These are phyloP conservation scores for Subacronicta megacephala DNA, from an alignment of 2,888 invertebrate species.

Conservation along the genomic window DNA sequence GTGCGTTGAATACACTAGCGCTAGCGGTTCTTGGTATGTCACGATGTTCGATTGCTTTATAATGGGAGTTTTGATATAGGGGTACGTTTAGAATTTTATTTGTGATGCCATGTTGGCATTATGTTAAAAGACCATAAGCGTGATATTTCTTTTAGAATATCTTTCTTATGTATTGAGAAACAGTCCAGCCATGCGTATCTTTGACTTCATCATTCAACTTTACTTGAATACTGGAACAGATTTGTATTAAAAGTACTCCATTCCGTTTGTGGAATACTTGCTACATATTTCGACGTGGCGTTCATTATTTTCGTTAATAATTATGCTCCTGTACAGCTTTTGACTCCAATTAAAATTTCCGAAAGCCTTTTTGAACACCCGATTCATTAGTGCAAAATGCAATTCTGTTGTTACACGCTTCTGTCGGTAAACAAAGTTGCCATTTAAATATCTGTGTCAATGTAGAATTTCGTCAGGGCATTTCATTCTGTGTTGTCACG, in stretches of 20 bases:
- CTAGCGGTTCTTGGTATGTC: slow-evolving; percentile 42
- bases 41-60: slow-evolving; percentile 28
- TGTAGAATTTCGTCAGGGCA: slow-evolving; percentile 44
- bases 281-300: neutral
- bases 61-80: neutral
- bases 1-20: slow-evolving; percentile 66
- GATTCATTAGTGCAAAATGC: slow-evolving; percentile 52
- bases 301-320: slow-evolving; percentile 23
- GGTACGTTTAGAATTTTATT: too few relatives aligned
- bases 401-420: slow-evolving; percentile 35
- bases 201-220: neutral
- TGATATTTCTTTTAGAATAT: too few relatives aligned
- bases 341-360: slow-evolving; percentile 46
- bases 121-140: too few relatives aligned
- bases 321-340: slow-evolving; percentile 26
- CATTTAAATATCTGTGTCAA: slow-evolving; percentile 53
- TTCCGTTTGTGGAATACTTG: slow-evolving; percentile 5
- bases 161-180: too few relatives aligned
- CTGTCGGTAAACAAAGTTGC: slow-evolving; percentile 43
- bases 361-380: slow-evolving; percentile 24
- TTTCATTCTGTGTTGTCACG: slow-evolving; percentile 41
- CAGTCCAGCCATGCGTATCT: too few relatives aligned
- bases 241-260: too few relatives aligned
- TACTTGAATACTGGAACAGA: neutral
- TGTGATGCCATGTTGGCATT: too few relatives aligned